Evolutionary conservation across 1,140 invertebrate genomes (phyloP), one percentile per base, ranked within the genome.

Genomic region (Drosophila truncata): DNA sequence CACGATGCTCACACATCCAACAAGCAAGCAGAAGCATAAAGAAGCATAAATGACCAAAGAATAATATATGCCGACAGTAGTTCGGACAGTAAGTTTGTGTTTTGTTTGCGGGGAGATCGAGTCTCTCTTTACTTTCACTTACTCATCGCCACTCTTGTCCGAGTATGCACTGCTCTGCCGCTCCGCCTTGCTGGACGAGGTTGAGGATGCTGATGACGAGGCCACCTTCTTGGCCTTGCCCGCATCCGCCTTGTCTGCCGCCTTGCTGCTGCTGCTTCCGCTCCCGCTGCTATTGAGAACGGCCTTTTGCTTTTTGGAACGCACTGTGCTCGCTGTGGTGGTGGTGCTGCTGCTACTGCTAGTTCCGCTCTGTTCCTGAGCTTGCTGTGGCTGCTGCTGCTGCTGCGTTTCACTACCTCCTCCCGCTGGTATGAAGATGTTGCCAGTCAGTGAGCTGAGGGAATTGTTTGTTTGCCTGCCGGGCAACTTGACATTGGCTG

Each of bases 391-490:
- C 20, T 42, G 65, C 35, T 20, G 66, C n/a, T 46, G 72, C 33
- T 20, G 66, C n/a, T 46, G 72, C 33, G 52, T n/a, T 27, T 63
- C 60, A 25, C 9, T 67, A 37, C 18, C 13, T n/a, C 64, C 59
- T 42, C 70, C 64, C 10, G 70, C 49, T 10, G 94, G 95, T 91
- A 97, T 97, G 25, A 97, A 94, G 60, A 97, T 97, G 87, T 97
- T 96, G 20, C 96, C 97, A 16, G 96, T 96, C 31, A 96, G 96
- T 8, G 96, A 96, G 3, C 97, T 96, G 14, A 98, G 93, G 3
- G 97, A 97, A 93, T 97, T 98, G 91, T 98, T 98, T 4, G 97
- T 98, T 93, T 97, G 97, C 57, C 97, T 93, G 27, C 96, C 96
- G 23, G 95, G 94, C 71, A 94, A 94, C 80, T 95, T 95, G 16